Conservation (phyloP, 2,797 vertebrate species). For the Labeo calbasu region DNA sequence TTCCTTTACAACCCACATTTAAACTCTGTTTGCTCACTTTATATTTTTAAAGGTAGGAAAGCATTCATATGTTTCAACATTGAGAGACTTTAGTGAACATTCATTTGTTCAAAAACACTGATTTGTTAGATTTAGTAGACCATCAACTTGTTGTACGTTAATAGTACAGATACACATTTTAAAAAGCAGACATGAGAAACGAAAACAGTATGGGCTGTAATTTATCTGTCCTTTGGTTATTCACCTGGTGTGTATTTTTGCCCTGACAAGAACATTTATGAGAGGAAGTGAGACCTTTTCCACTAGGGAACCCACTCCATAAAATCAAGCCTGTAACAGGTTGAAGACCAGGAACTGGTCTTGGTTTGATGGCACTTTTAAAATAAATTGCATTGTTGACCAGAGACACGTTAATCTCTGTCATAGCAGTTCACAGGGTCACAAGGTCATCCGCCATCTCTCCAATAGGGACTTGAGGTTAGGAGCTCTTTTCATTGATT, state of each 20-base stretch:
- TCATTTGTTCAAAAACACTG: background rate
- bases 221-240: background rate
- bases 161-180: background rate
- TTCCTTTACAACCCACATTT: background rate
- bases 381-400: constrained; percentile 54
- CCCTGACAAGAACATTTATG: constrained; percentile 25
- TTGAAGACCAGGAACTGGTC: constrained; percentile 45
- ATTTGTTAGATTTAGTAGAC: constrained; percentile 42
- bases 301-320: constrained; percentile 41
- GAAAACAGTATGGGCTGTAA: background rate
- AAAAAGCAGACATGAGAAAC: background rate
- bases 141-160: constrained; percentile 46
- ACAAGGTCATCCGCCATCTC: constrained; percentile 66
- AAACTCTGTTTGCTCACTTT: background rate
- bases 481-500: constrained; percentile 64
- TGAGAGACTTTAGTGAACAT: background rate
- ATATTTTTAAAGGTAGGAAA: background rate
- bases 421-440: constrained; percentile 63
- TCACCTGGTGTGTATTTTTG: constrained; percentile 36
- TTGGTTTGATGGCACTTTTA: constrained; percentile 48
- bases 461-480: constrained; percentile 63
- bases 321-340: constrained; percentile 54
- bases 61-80: background rate
- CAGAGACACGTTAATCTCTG: constrained; percentile 47
- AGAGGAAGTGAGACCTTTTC: constrained; percentile 38